A percentile compares a stretch with the other conserved stretches of the same genome.
Evolutionary conservation across 2,113 vertebrate species (phyloP).

Genomic region (Strigops habroptila): DNA sequence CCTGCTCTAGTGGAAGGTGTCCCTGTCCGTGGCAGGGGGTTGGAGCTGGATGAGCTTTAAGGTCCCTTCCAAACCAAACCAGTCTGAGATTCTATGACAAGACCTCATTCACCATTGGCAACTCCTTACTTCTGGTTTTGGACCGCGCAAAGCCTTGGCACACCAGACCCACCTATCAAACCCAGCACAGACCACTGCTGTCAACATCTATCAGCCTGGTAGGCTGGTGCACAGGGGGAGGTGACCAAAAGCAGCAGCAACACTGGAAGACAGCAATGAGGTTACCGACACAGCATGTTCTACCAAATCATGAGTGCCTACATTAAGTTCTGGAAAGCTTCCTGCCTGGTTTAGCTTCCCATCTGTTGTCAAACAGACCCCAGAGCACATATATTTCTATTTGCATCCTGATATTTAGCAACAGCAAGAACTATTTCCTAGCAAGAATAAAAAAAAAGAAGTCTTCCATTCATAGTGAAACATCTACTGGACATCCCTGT

Average conservation of each 20-base stretch:
- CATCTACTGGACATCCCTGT: constrained; percentile 19
- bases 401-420: not conserved
- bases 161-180: not conserved
- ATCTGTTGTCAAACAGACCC: not conserved
- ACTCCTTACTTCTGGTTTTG: not conserved
- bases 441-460: not conserved
- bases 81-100: not conserved
- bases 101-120: not conserved
- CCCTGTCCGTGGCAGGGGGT: not conserved
- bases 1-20: not conserved
- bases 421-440: not conserved
- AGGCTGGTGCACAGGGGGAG: rapidly evolving
- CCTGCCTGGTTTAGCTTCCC: not conserved
- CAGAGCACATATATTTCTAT: not conserved
- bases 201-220: not conserved
- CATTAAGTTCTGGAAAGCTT: not conserved
- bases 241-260: not conserved
- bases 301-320: not conserved
- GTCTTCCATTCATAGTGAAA: constrained; percentile 21
- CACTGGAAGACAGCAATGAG: not conserved
- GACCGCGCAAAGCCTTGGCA: not conserved
- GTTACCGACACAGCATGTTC: not conserved
- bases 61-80: not conserved
- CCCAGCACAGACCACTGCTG: rapidly evolving
- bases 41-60: not conserved